A percentile compares a stretch with the other conserved stretches of the same genome.
phyloP scores from a whole-genome alignment of 2,888 invertebrate genomes.

The Melanotus villosus region DNA sequence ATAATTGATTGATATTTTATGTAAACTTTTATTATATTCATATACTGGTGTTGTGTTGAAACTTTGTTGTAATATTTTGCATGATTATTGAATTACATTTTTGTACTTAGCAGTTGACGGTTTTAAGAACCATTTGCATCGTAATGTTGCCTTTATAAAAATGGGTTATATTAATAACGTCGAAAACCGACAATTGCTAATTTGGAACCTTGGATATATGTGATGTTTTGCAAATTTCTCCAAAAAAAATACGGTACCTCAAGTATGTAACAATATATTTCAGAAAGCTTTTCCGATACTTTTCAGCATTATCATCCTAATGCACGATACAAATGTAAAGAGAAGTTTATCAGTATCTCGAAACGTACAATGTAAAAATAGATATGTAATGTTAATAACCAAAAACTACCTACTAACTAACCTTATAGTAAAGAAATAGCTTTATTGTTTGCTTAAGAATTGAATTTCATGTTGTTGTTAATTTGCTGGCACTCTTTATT shows the following conservation, averaged over 20 bases:
- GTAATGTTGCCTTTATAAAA: too few relatives aligned
- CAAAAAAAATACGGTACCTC: too few relatives aligned
- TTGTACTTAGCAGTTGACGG: neutral
- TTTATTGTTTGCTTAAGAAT: neutral
- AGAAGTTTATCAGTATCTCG: constrained; percentile 9
- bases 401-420: constrained; percentile 18
- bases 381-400: constrained; percentile 1
- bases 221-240: too few relatives aligned
- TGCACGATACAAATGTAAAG: neutral
- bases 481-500: neutral
- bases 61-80: neutral
- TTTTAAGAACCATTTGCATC: neutral
- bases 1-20: constrained; percentile 8
- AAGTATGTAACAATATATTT: neutral
- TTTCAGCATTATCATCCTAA: neutral
- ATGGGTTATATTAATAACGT: too few relatives aligned
- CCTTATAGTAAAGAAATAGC: neutral
- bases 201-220: too few relatives aligned
- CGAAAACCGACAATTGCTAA: too few relatives aligned
- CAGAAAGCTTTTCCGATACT: neutral
- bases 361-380: constrained; percentile 12
- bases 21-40: constrained; percentile 1
- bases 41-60: neutral
- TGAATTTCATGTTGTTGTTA: neutral
- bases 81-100: neutral